These are phyloP conservation scores for Nettapus auritus DNA, from an alignment of 2,113 vertebrate genomes.

Conservation along the genomic window DNA sequence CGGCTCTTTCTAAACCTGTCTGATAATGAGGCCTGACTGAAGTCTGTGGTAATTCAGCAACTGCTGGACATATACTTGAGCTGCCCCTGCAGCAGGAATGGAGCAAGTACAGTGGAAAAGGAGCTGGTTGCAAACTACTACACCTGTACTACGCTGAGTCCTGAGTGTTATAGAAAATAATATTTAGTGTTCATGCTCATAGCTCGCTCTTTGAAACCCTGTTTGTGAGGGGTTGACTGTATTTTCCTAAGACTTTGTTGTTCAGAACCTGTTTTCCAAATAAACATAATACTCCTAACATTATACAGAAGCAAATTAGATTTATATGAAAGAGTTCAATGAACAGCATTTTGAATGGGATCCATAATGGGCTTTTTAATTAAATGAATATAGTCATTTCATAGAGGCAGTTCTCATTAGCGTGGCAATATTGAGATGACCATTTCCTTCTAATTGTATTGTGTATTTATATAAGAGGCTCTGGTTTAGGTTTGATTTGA, in stretches of 20 bases:
- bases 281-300: constrained; percentile 37
- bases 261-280: constrained; percentile 67
- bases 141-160: background rate
- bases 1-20: fast-evolving
- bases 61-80: background rate
- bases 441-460: constrained; percentile 73
- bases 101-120: background rate
- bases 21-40: background rate
- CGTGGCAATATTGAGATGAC: constrained; percentile 68
- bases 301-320: constrained; percentile 69
- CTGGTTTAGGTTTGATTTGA: constrained; percentile 71
- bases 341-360: constrained; percentile 71
- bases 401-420: constrained; percentile 78
- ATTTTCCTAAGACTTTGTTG: constrained; percentile 35
- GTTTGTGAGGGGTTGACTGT: background rate
- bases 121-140: background rate
- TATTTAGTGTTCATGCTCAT: background rate
- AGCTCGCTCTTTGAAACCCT: background rate
- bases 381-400: constrained; percentile 79
- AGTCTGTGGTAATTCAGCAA: background rate
- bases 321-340: constrained; percentile 73
- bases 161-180: background rate
- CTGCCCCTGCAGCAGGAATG: background rate
- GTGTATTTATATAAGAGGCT: constrained; percentile 47
- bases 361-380: constrained; percentile 80